phyloP scores from a whole-genome alignment of 2,888 invertebrate genomes.

The Ormia ochracea region DNA sequence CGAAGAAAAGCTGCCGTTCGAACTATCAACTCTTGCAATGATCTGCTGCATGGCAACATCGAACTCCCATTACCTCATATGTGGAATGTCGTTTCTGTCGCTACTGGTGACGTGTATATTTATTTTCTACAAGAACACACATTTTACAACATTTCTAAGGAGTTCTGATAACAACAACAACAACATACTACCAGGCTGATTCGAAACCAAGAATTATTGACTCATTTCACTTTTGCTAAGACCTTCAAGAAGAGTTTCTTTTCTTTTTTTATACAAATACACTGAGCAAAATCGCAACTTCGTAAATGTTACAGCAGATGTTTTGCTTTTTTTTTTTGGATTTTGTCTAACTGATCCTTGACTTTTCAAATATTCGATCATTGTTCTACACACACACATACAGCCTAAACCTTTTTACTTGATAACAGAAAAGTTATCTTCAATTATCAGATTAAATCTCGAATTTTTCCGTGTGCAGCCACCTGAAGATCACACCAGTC shows the following conservation, averaged over 20 bases:
- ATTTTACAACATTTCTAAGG: background rate
- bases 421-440: no score
- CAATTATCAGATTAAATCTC: no score
- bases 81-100: constrained; percentile 14
- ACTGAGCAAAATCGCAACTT: background rate
- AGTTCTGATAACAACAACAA: background rate
- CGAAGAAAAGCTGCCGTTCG: background rate
- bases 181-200: background rate
- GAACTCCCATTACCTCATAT: background rate
- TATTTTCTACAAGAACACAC: no score
- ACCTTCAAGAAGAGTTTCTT: background rate
- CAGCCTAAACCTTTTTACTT: no score
- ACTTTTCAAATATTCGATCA: no score
- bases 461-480: constrained; percentile 1
- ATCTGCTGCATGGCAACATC: background rate
- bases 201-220: background rate
- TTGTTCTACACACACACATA: no score
- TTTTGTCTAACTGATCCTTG: no score
- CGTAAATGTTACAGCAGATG: background rate
- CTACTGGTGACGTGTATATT: background rate
- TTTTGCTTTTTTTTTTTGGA: no score
- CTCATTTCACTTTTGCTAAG: background rate
- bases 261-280: background rate
- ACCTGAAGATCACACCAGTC: constrained; percentile 28
- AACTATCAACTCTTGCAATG: constrained; percentile 33